Conservation (phyloP, 2,113 vertebrate species). For the Vulpes vulpes region DNA sequence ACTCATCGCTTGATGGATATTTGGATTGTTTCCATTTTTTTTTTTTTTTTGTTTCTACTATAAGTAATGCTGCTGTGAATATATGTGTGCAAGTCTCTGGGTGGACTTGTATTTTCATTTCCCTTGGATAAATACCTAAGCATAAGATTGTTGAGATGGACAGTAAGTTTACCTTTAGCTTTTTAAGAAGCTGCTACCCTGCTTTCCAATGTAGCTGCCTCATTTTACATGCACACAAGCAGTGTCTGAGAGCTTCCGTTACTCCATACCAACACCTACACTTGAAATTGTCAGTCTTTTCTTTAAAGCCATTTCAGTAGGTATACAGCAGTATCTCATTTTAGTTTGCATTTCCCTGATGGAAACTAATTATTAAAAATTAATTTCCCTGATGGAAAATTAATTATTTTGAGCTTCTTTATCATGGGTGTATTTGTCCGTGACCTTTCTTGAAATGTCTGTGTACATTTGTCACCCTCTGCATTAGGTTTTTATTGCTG, state of each 20-base stretch:
- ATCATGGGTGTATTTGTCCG: not conserved
- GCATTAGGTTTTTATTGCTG: not conserved
- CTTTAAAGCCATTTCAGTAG: not conserved
- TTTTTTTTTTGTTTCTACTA: not conserved
- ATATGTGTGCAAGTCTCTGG: not conserved
- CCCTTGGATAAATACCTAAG: not conserved
- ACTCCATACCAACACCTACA: not conserved
- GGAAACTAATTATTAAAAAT: too few species aligned
- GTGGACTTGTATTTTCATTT: conserved; percentile 55
- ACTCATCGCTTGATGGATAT: conserved; percentile 5
- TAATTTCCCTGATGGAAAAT: not conserved
- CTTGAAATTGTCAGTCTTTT: not conserved
- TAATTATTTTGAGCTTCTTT: conserved; percentile 29
- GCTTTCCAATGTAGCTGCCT: conserved; percentile 8
- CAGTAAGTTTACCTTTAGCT: not conserved
- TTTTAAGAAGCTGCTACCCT: not conserved
- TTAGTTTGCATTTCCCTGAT: conserved; percentile 20
- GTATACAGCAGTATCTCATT: not conserved
- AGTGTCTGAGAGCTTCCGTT: not conserved
- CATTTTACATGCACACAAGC: not conserved
- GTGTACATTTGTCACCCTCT: not conserved
- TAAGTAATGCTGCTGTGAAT: conserved; percentile 34
- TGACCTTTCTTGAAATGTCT: not conserved
- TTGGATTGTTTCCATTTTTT: conserved; percentile 22
- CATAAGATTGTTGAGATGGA: not conserved